Evolutionary conservation across 2,113 vertebrate genomes (phyloP).

Genomic region (Thinocorus orbignyianus): DNA sequence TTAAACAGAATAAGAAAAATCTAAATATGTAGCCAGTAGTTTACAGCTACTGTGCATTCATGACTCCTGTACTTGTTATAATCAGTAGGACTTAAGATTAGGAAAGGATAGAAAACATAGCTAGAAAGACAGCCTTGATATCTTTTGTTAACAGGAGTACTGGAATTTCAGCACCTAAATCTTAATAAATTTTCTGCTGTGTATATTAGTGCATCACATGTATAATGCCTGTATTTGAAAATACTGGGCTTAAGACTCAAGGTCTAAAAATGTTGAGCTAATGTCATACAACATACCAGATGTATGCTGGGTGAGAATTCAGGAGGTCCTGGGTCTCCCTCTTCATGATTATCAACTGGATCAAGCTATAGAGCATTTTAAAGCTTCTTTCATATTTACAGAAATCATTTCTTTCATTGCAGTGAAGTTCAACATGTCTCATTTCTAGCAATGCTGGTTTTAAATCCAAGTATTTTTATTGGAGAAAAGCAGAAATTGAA

Average conservation of each 20-base stretch:
- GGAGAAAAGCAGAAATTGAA: background rate
- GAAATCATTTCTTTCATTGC: background rate
- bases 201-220: background rate
- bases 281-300: background rate
- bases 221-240: background rate
- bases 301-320: background rate
- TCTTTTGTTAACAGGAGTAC: background rate
- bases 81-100: background rate
- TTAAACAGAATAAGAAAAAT: background rate
- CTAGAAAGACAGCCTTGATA: background rate
- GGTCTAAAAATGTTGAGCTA: background rate
- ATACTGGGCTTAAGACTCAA: background rate
- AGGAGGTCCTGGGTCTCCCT: background rate
- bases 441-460: background rate
- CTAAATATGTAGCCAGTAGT: background rate
- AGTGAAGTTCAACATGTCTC: background rate
- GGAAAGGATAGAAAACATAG: background rate
- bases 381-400: background rate
- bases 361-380: background rate
- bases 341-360: background rate
- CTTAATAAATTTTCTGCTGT: background rate
- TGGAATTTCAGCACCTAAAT: background rate
- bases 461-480: background rate
- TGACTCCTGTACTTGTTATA: background rate
- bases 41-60: background rate